Conservation (phyloP, 2,113 vertebrate species). For the Ia io region DNA sequence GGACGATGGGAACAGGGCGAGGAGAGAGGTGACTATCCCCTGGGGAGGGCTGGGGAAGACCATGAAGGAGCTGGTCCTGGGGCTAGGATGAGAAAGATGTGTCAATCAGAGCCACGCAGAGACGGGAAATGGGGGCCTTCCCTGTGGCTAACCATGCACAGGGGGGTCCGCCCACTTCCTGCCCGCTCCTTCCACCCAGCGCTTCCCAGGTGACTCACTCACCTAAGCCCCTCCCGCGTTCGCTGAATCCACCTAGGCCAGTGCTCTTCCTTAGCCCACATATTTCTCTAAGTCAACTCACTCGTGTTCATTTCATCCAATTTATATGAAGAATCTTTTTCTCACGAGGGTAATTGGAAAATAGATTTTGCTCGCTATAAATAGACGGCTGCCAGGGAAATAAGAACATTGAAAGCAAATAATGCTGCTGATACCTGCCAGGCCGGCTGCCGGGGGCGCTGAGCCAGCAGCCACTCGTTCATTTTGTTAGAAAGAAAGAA, state of each 20-base stretch:
- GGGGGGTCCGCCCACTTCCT: accelerated
- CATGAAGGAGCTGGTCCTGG: background rate
- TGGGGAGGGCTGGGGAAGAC: background rate
- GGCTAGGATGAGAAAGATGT: too few relatives aligned
- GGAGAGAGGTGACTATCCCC: background rate
- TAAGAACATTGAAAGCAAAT: background rate
- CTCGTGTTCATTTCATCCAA: background rate
- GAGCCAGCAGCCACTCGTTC: background rate
- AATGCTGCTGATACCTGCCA: background rate
- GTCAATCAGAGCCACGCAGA: accelerated
- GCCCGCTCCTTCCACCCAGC: background rate
- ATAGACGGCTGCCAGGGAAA: background rate
- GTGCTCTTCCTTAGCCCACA: accelerated
- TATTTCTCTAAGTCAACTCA: background rate
- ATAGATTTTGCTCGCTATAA: background rate
- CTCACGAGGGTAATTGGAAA: background rate
- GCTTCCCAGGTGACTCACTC: background rate
- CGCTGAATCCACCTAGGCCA: accelerated
- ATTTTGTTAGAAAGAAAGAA: accelerated
- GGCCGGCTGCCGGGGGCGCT: background rate
- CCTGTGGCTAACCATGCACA: background rate
- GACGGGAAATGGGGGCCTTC: background rate
- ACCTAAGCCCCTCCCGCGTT: accelerated
- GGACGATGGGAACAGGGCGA: background rate
- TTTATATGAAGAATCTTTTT: background rate